Conservation (phyloP, 2,113 vertebrate species). For the Cephalopholis sonnerati region DNA sequence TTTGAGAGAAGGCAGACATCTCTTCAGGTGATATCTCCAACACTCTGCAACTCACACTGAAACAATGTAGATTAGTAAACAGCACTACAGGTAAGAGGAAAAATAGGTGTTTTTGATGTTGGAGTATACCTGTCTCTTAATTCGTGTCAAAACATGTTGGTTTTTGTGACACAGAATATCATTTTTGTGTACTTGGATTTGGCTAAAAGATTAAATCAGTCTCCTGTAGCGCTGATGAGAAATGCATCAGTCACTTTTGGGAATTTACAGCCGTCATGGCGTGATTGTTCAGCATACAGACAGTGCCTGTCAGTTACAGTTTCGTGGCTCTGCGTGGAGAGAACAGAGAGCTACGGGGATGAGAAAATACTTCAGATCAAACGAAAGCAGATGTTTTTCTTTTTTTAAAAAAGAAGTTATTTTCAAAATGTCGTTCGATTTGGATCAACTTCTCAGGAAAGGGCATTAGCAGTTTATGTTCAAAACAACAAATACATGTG, state of each 20-base stretch:
- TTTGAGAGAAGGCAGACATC: no score
- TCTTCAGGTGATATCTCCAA: no score
- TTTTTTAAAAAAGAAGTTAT: conserved; percentile 3
- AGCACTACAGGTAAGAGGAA: no score
- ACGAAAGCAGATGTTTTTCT: conserved; percentile 16
- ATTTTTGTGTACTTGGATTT: neutral
- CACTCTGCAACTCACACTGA: no score
- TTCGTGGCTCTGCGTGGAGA: conserved; percentile 25
- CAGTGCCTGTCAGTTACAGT: conserved; percentile 10
- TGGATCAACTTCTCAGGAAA: conserved; percentile 83
- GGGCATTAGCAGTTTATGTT: conserved; percentile 67
- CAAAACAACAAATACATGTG: conserved; percentile 43
- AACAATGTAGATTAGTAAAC: no score
- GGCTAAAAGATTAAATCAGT: neutral
- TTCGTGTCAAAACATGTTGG: no score
- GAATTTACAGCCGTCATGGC: conserved; percentile 19
- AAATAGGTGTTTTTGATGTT: no score
- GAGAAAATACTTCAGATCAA: conserved; percentile 40
- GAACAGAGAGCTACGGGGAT: conserved; percentile 4
- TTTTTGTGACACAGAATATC: neutral
- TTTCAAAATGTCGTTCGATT: conserved; percentile 49
- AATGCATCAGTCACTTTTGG: conserved; percentile 22
- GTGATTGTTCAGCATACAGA: conserved; percentile 23
- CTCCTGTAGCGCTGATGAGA: neutral
- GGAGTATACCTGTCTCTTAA: no score